Evolutionary conservation across 2,888 invertebrate species (phyloP).

Genomic region (Spilarctia lutea): DNA sequence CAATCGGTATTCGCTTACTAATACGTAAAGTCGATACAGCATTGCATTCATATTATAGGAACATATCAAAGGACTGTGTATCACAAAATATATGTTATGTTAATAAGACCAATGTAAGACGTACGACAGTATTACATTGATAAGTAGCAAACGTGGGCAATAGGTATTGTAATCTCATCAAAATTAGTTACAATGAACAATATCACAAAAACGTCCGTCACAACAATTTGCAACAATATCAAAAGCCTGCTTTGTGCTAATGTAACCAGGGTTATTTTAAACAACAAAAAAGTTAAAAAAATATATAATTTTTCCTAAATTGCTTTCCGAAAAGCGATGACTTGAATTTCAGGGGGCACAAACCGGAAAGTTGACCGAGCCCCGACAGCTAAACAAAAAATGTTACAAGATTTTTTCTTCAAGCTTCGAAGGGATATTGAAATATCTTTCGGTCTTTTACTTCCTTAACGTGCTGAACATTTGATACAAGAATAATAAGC

Average conservation of each 20-base stretch:
- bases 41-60: neutral
- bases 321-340: conserved; percentile 67
- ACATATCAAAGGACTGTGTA: neutral
- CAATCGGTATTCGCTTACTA: neutral
- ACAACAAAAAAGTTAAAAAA: conserved; percentile 58
- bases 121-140: neutral
- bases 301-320: conserved; percentile 69
- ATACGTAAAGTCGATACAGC: neutral
- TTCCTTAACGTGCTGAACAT: conserved; percentile 40
- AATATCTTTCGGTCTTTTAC: conserved; percentile 52
- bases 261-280: conserved; percentile 40
- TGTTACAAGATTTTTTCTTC: conserved; percentile 55
- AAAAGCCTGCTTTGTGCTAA: conserved; percentile 47
- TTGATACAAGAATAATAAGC: conserved; percentile 17
- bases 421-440: conserved; percentile 52
- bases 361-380: conserved; percentile 55
- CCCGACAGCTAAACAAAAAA: conserved; percentile 61
- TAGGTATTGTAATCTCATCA: conserved; percentile 28
- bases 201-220: conserved; percentile 38
- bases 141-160: conserved; percentile 25
- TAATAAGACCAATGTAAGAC: no score
- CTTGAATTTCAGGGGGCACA: conserved; percentile 65
- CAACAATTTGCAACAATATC: conserved; percentile 48
- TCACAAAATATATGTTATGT: neutral
- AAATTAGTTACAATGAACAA: conserved; percentile 38